Evolutionary conservation across 2,797 vertebrate species (phyloP), one percentile per base, ranked within the genome.

Genomic region (Botia kubotai): DNA sequence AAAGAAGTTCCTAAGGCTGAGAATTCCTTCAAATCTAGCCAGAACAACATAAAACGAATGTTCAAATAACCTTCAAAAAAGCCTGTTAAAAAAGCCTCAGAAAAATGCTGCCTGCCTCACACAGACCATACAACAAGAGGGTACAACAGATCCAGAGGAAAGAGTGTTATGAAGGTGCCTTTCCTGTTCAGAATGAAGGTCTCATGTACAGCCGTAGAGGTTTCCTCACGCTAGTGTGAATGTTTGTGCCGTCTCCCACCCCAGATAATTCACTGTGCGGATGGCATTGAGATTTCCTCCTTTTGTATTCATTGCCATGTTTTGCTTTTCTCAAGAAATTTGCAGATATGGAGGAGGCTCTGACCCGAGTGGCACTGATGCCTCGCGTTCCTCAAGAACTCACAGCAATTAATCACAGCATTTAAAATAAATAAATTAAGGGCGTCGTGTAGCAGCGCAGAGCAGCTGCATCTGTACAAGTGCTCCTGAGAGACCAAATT

Each of bases 351-450:
- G 48, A 75, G 62, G 80, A 78, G 66, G 66, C 57, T 75, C 69
- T 77, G 79, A 62, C 85, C 84, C 63, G 69, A 83, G 62, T 85
- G 86, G 84, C 87, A 69, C 63, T 86, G 85, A 80, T 84, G 86
- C 86, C 86, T 89, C 86, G 82, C 89, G 82, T 92, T 87, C 89
- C 90, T 89, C 83, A 84, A 90, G 89, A 91, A 93, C 89, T 90
- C 90, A 26, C 23, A 26, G 23, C 23, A 89, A 91, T 93, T 93
- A 92, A 90, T 93, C 91, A 87, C 87, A 87, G 83, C 91, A 92
- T 92, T 92, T 94, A 90, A 92, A 92, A 92, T 92, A 92, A 93
- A 93, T 91, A 93, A 93, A 93, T 93, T 87, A 92, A 92, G 90
- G 87, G 86, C 87, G 87, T 92, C 90, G 89, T 78, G 90, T 76